Evolutionary conservation across 2,797 vertebrate genomes (phyloP).

Genomic region (Linurgus olivaceus): DNA sequence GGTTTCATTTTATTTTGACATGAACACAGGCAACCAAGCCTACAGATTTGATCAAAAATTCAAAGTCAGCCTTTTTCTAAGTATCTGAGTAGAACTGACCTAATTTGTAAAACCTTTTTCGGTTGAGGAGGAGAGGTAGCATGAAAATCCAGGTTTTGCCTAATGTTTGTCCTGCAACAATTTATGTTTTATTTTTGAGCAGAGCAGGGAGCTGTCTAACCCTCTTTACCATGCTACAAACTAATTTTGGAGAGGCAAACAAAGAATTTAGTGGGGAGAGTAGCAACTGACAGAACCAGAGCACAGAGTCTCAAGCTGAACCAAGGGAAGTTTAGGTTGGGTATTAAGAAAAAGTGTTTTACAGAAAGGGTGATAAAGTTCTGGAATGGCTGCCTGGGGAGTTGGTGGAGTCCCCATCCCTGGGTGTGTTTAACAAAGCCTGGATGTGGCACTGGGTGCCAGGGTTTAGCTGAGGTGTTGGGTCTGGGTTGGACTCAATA

Average conservation of each 20-base stretch:
- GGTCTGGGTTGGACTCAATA: not conserved
- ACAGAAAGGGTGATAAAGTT: not conserved
- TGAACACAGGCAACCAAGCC: not conserved
- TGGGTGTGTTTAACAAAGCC: not conserved
- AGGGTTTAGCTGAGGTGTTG: rapidly evolving
- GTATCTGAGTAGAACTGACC: not conserved
- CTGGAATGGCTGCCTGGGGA: not conserved
- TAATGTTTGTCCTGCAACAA: not conserved
- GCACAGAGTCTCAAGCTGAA: not conserved
- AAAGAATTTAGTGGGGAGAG: not conserved
- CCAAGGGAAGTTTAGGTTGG: not conserved
- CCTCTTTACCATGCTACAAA: not conserved
- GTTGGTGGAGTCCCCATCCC: not conserved
- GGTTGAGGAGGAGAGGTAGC: not conserved
- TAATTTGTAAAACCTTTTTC: not conserved
- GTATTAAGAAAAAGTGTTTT: not conserved
- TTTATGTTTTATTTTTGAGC: not conserved
- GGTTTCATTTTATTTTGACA: not conserved
- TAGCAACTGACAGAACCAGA: not conserved
- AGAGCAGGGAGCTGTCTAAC: not conserved
- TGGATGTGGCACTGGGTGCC: not conserved
- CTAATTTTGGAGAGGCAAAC: not conserved
- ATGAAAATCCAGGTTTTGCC: not conserved
- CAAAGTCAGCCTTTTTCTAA: not conserved
- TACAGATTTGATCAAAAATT: not conserved